These are phyloP conservation scores for Corythaeola cristata DNA, from an alignment of 2,113 vertebrate species.

Conservation along the genomic window DNA sequence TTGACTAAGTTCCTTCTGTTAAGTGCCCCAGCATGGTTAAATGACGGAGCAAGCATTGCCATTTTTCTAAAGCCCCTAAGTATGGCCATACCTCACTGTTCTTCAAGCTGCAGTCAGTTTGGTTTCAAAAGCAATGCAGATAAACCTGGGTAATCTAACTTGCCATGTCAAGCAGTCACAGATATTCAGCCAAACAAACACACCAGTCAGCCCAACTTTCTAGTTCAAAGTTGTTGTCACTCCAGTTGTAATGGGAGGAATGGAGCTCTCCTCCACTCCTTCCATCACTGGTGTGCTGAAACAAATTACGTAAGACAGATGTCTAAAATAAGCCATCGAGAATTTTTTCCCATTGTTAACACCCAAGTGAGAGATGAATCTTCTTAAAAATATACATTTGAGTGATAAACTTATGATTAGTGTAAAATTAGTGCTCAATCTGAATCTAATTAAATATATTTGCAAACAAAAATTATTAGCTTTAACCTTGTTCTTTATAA, in stretches of 20 bases:
- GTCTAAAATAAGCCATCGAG: background rate
- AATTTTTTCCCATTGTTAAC: background rate
- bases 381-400: background rate
- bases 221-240: background rate
- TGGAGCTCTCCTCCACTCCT: background rate
- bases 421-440: background rate
- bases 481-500: background rate
- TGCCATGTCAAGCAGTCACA: background rate
- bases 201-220: background rate
- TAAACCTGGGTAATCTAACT: background rate
- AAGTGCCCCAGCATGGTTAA: background rate
- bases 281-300: accelerated
- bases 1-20: background rate
- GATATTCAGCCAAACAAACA: background rate
- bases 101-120: background rate
- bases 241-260: background rate
- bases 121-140: background rate
- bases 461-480: background rate
- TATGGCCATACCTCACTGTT: background rate
- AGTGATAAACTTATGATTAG: background rate
- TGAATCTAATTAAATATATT: background rate
- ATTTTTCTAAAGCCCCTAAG: background rate
- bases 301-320: background rate
- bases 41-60: background rate
- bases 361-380: background rate